phyloP scores from a whole-genome alignment of 1,140 invertebrate species.

The Drosophila kurseongensis region DNA sequence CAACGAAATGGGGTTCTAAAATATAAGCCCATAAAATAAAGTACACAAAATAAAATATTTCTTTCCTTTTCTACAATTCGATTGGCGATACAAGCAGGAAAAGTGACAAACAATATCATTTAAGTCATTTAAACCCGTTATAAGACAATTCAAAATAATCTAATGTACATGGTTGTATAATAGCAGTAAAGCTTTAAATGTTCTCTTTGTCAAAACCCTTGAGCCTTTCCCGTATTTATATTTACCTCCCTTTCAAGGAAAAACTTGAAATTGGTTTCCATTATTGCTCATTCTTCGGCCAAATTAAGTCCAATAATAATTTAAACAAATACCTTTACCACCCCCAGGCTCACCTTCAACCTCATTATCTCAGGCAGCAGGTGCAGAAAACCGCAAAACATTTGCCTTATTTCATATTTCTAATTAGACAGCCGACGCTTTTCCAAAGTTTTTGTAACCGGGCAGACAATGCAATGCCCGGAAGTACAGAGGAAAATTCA shows the following conservation, averaged over 20 bases:
- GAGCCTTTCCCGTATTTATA: constrained; percentile 20
- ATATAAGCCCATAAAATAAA: too few relatives aligned
- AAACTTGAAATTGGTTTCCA: constrained; percentile 63
- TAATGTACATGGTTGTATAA: background rate
- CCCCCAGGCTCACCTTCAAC: constrained; percentile 41
- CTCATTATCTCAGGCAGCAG: constrained; percentile 78
- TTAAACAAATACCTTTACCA: constrained; percentile 76
- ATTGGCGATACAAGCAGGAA: too few relatives aligned
- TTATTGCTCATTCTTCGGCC: constrained; percentile 60
- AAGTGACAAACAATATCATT: background rate
- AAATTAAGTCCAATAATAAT: constrained; percentile 84
- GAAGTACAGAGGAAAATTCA: constrained; percentile 73
- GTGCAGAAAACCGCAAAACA: constrained; percentile 73
- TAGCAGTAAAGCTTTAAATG: constrained; percentile 6
- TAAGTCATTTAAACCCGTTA: background rate
- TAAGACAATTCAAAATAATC: constrained; percentile 1
- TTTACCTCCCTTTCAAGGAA: background rate
- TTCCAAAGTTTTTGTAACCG: constrained; percentile 15
- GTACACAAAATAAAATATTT: too few relatives aligned
- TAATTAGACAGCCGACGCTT: constrained; percentile 66
- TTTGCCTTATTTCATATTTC: constrained; percentile 71
- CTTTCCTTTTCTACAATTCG: background rate
- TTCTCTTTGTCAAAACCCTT: constrained; percentile 18
- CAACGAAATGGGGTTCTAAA: too few relatives aligned
- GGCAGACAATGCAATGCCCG: constrained; percentile 57